Evolutionary conservation across 2,113 vertebrate species (phyloP).

Genomic region (Danionella cerebrum): DNA sequence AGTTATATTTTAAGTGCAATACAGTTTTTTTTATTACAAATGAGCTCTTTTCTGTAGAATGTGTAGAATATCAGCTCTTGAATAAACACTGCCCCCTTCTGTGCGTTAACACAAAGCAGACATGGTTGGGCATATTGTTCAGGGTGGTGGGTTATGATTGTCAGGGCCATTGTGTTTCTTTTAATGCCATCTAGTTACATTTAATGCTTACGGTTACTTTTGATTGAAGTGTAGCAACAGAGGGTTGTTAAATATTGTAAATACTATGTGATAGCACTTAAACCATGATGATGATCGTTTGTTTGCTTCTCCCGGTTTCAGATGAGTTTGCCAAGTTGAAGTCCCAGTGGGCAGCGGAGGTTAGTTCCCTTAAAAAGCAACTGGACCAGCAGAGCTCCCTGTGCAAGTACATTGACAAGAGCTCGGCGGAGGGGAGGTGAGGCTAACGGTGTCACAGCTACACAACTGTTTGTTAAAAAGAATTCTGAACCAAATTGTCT

Average conservation of each 20-base stretch:
- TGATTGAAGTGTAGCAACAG: too few species aligned
- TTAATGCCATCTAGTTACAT: too few species aligned
- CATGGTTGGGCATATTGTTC: too few species aligned
- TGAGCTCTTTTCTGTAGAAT: background rate
- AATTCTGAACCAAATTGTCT: too few species aligned
- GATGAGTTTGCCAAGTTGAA: conserved; percentile 32
- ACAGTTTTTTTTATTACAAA: background rate
- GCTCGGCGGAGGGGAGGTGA: conserved; percentile 30
- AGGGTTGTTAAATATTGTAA: too few species aligned
- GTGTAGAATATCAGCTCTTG: background rate
- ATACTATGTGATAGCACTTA: too few species aligned
- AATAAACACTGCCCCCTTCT: too few species aligned
- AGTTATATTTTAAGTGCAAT: conserved; percentile 17
- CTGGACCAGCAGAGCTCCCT: conserved; percentile 27
- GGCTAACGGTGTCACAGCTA: background rate
- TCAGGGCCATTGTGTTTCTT: too few species aligned
- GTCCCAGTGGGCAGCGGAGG: conserved; percentile 23
- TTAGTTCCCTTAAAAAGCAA: conserved; percentile 31
- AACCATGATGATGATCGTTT: too few species aligned
- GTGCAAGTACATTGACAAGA: conserved; percentile 49
- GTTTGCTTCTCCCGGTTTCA: conserved; percentile 31
- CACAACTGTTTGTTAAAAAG: background rate
- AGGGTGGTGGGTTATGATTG: too few species aligned
- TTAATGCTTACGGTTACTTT: too few species aligned
- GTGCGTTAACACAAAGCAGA: too few species aligned